Evolutionary conservation across 2,888 invertebrate species (phyloP), one percentile per base, ranked within the genome.

Genomic region (Amorpha juglandis): DNA sequence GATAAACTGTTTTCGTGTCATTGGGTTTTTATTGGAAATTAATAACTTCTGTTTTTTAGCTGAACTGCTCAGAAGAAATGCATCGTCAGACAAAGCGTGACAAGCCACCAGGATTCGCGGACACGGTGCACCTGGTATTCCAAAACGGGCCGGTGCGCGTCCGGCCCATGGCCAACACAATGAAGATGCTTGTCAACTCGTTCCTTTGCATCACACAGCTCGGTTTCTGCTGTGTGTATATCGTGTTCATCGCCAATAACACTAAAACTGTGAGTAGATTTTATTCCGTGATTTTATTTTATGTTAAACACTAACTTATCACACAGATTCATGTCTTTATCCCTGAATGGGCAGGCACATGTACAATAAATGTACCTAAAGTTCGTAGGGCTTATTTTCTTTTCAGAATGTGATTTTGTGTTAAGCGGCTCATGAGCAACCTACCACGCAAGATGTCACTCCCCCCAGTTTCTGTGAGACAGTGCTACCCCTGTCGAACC

Each of bases 191-290:
- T 67, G 97, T 99, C 69, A 98, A 98, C 88, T 80, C 95, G 14
- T 98, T 98, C 91, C 95, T 99, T 65, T 97, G 98, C 86, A 94
- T 98, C 67, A 99, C 99, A n/a, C 99, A 99, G 91, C 94, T 99
- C 69, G 99, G 99, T 69, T 99, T 99, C 92, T 99, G 99, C 89
- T 99, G 98, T 87, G 97, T 99, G 38, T 99, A 99, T 90, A 97
- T 99, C 79, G 97, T 99, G 19, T 99, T 99, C 87, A 97, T 99
- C 74, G 96, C 98, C 12, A 96, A 96, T 70, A 98, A 98, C 86
- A 86, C 98, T 69, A 94, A 97, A 88, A 95, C 96, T 95, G 97
- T 97, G 70, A 79, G 81, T 76, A 21, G 55, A 21, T 12, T 21
- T 7, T 21, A 48, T 12, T 8, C 42, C 35, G 68, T 67, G 27